Base-by-base conservation (phyloP, 2,113 vertebrate species). In the Cinclus cinclus region DNA sequence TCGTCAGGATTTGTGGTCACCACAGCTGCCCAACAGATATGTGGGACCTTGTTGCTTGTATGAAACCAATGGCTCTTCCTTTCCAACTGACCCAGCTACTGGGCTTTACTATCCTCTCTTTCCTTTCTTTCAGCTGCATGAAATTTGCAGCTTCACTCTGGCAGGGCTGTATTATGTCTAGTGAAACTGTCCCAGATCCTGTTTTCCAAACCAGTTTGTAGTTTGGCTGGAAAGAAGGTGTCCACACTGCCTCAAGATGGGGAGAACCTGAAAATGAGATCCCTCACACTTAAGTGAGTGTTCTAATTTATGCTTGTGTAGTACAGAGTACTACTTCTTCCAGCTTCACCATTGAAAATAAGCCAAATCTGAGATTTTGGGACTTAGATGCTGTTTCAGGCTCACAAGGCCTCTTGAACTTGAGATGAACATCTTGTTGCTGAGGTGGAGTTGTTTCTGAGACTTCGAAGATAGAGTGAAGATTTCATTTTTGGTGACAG, bases 1-100 rank as follows among this genome's bases (percentile, higher is more conserved):
- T 85, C 25, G 13, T 46, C 10, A 64, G 27, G 41, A 42, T 79
- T 64, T 1, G 0, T 59, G 30, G 13, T 75, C 2, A 1, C 10
- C 35, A 20, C 9, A 31, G 8, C 27, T 75, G 47, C 30, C 69
- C 2, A 2, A 6, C 13, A 73, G n/a, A 41, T 49, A 52, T 1
- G 5, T 42, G 35, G 14, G 25, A 63, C 35, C 23, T 83, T 37
- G 13, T 60, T 60, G 9, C 24, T 67, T 67, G 8, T 49, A 30
- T 58, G 53, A 62, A 68, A 67, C 27, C 1, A 4, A 31, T 8
- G 24, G 28, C 11, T 95, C 7, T 47, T 83, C 25, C 18, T 82
- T 20, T 15, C 22, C 50, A 56, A 60, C 33, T 10, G 78, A 8
- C 33, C 30, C 18, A 59, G 42, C 7, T 21, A 10, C 4, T 14